Evolutionary conservation across 2,888 invertebrate species (phyloP).

Genomic region (Drosophila prolongata): DNA sequence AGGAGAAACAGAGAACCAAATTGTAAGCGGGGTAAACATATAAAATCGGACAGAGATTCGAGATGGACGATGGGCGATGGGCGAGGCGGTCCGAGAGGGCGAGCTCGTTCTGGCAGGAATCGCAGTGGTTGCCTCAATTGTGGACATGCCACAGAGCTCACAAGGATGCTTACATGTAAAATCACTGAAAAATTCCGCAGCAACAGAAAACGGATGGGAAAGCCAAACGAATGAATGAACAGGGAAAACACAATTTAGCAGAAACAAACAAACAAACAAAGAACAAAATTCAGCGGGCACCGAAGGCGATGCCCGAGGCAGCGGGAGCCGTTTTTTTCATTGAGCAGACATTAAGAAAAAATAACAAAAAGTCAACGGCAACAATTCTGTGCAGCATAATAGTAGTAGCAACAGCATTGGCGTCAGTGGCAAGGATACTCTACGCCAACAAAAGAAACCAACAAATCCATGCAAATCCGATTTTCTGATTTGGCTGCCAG

Average conservation of each 20-base stretch:
- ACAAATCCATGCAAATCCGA: constrained; percentile 84
- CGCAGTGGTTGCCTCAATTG: constrained; percentile 76
- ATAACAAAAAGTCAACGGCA: constrained; percentile 78
- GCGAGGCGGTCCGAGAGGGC: constrained; percentile 2
- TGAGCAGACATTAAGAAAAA: constrained; percentile 80
- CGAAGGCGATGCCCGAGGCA: constrained; percentile 34
- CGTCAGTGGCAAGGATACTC: constrained; percentile 70
- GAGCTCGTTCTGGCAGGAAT: constrained; percentile 30
- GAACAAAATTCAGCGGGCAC: constrained; percentile 47
- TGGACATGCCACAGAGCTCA: constrained; percentile 81
- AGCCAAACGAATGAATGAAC: constrained; percentile 77
- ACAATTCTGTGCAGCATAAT: constrained; percentile 49
- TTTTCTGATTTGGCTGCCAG: constrained; percentile 77
- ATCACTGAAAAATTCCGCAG: constrained; percentile 77
- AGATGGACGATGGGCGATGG: constrained; percentile 36
- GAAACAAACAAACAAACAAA: constrained; percentile 73
- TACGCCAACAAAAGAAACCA: constrained; percentile 73
- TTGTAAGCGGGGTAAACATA: constrained; percentile 44
- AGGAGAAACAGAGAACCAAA: constrained; percentile 18
- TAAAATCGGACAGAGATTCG: constrained; percentile 52
- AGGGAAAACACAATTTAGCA: constrained; percentile 81
- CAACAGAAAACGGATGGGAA: constrained; percentile 37
- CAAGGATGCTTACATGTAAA: constrained; percentile 82
- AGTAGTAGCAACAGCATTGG: constrained; percentile 48
- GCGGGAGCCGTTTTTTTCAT: constrained; percentile 60